phyloP scores from a whole-genome alignment of 2,888 invertebrate genomes.

The Dascillus cervinus region DNA sequence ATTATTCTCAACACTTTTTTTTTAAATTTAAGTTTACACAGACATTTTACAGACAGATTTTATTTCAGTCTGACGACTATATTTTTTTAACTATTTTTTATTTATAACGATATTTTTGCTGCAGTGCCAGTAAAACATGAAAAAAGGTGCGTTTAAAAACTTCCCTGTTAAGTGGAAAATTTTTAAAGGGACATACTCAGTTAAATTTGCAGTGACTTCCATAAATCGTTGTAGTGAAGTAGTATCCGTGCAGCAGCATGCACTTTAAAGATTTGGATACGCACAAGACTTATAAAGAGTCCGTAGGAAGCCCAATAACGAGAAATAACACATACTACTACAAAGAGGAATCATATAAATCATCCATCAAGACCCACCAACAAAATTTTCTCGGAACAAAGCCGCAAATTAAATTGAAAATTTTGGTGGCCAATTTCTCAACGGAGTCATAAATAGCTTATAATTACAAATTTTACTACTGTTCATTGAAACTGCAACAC shows the following conservation, averaged over 20 bases:
- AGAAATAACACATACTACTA: conserved; percentile 16
- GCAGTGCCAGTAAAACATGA: conserved; percentile 28
- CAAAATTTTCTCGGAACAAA: no score
- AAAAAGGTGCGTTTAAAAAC: conserved; percentile 17
- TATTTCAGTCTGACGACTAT: conserved; percentile 31
- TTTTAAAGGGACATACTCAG: no score
- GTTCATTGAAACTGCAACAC: no score
- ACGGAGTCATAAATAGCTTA: no score
- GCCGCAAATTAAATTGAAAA: no score
- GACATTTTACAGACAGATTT: conserved; percentile 32
- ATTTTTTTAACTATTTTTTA: conserved; percentile 25
- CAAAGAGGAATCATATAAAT: no score
- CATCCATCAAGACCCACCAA: no score
- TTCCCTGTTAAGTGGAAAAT: no score
- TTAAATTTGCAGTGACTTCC: conserved; percentile 25
- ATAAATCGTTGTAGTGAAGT: conserved; percentile 18
- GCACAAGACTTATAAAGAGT: conserved; percentile 18
- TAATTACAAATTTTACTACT: no score
- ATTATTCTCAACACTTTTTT: conserved; percentile 29
- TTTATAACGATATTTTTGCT: conserved; percentile 27
- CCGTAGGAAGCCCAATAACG: conserved; percentile 31
- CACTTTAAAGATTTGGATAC: conserved; percentile 20
- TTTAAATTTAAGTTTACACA: conserved; percentile 34
- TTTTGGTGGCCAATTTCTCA: no score
- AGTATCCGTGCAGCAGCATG: conserved; percentile 25